Base-by-base conservation (phyloP, 2,113 vertebrate species). In the Bolborhynchus lineola region DNA sequence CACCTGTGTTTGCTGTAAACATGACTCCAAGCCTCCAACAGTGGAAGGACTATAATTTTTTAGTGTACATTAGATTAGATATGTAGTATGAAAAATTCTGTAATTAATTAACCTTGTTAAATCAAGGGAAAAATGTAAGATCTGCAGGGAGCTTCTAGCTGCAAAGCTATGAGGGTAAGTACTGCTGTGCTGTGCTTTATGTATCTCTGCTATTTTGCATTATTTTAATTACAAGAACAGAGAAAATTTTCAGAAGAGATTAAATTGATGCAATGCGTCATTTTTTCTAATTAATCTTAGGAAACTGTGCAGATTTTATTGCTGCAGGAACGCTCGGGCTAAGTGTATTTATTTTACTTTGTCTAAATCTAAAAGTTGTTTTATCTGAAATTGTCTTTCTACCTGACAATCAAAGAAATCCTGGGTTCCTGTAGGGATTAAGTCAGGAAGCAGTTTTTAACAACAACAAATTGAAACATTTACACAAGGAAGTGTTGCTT, bases 401-500 rank as follows among this genome's bases (percentile, higher is more conserved):
- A 96, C 95, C 95, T 97, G 93, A 96, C 82, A 97, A 67, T 97
- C 91, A 97, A 97, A 98, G 97, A 94, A 97, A 96, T 92, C 37
- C 31, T 96, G 93, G 74, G 96, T 96, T 98, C 96, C 97, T 97
- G 84, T 62, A 94, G 90, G 91, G 95, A 97, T 96, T 96, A 96
- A 98, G 96, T 96, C 95, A 97, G 97, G 98, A 98, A 98, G 96
- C 97, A 95, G 95, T 98, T 98, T 98, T 97, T 96, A 98, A 96
- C 95, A 96, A 97, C 98, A 98, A 98, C 97, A 98, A 98, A 98
- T 98, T 98, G 98, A 98, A 98, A 98, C 95, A 31, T 98, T 98
- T 98, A 98, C 97, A 97, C 97, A 98, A 98, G 98, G 98, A 98
- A 98, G 98, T 97, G 97, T 95, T 98, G 98, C 98, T 98, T 98